Evolutionary conservation across 2,797 vertebrate species (phyloP).

Genomic region (Phrynocephalus guinanensis): DNA sequence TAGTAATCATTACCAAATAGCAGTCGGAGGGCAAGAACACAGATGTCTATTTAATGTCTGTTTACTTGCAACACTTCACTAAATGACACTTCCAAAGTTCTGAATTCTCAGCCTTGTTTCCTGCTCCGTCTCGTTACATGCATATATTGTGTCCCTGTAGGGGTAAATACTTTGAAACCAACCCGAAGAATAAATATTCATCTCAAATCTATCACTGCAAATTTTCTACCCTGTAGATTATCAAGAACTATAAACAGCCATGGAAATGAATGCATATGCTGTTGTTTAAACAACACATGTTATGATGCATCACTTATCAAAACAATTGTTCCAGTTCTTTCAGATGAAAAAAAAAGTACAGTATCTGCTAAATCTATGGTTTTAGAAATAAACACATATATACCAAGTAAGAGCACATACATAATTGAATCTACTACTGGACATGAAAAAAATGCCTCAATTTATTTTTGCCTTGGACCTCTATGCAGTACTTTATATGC

Average conservation of each 20-base stretch:
- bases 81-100: neutral
- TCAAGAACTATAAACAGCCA: neutral
- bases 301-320: neutral
- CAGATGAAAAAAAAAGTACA: neutral
- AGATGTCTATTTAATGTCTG: neutral
- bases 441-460: neutral
- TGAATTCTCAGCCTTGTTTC: neutral
- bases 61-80: too few relatives aligned
- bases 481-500: too few relatives aligned
- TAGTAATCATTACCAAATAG: neutral
- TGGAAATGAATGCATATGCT: neutral
- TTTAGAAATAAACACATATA: neutral
- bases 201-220: neutral
- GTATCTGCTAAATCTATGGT: neutral
- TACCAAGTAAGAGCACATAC: neutral
- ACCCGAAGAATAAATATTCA: neutral
- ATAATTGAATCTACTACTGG: neutral
- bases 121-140: neutral
- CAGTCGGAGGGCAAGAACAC: too few relatives aligned
- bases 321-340: neutral
- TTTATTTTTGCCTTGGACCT: neutral
- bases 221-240: neutral
- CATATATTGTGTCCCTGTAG: neutral
- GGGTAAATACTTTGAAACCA: neutral
- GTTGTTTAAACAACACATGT: neutral